Base-by-base conservation (phyloP, 2,888 invertebrate species). In the Drosophila multiciliata region DNA sequence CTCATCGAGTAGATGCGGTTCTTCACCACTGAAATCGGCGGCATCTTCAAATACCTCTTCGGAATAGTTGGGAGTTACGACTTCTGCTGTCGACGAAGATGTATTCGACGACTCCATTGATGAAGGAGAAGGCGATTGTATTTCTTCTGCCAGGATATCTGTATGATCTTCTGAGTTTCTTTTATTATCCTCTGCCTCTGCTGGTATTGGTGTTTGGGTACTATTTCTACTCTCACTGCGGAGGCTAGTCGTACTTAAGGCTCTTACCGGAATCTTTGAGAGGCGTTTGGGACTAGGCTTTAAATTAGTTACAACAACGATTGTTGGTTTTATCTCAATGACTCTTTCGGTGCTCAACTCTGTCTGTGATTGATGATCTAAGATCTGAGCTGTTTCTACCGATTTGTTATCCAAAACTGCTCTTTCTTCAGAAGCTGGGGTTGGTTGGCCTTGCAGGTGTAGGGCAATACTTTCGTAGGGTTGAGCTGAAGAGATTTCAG, bases 201-300 rank as follows among this genome's bases (percentile, higher is more conserved):
- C n/a, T 12, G 50, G 33, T 15, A 42, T 52, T 20, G 72, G 70
- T 0, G 68, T 73, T 3, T 66, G 58, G 5, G 45, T 58, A 26
- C 57, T 63, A 6, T 59, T 53, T 64, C 69, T 60, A 49, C 76
- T 85, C 0, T 88, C 91, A 52, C 81, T 82, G 20, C 76, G 83
- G 6, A 90, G 58, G 57, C 87, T 91, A n/a, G 61, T 72, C 15
- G 74, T 79, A 50, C 82, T 91, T 0, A 65, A 58, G 1, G 84
- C 85, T 73, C 89, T 71, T 0, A 92, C 81, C 2, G 92, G 92
- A 65, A 92, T 92, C 73, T 82, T 90, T 0, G 93, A 92, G 9
- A 81, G 71, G 15, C 75, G 75, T 20, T 80, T 91, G 0, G 68
- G 71, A 52, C 66, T 75, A 0, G 64, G 75, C 17, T 86, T 90